Percentiles rank a stretch among this genome's conserved stretches.
Conservation (phyloP, 2,888 invertebrate genomes). For the Mesodorylaimus sp. region DNA sequence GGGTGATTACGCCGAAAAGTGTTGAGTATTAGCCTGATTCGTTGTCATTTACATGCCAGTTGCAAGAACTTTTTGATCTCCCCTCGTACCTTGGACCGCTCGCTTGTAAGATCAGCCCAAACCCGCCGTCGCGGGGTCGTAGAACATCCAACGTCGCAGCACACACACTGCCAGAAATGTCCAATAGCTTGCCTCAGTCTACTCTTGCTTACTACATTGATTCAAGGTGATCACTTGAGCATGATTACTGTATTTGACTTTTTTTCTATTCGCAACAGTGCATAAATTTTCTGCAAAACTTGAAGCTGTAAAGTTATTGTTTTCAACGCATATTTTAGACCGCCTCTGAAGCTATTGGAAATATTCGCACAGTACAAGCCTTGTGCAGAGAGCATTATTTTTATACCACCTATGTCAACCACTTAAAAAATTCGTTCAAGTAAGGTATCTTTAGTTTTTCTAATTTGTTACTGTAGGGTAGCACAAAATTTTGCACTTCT, state of each 20-base stretch:
- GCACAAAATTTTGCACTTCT: slow-evolving; percentile 3
- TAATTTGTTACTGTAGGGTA: not conserved
- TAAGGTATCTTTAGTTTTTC: slow-evolving; percentile 13
- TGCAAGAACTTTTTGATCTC: no score
- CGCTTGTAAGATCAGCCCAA: no score
- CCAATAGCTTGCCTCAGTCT: no score
- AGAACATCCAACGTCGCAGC: no score
- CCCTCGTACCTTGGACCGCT: no score
- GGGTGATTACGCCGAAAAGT: no score
- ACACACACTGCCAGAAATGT: no score
- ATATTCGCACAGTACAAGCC: slow-evolving; percentile 34
- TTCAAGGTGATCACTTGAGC: no score
- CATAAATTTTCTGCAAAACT: not conserved
- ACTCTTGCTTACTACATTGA: no score
- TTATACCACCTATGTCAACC: slow-evolving; percentile 27
- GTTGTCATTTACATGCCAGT: no score
- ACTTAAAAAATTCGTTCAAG: slow-evolving; percentile 32
- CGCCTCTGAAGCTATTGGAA: slow-evolving; percentile 35
- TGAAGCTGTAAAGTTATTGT: not conserved
- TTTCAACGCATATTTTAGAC: slow-evolving; percentile 13
- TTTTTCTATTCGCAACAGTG: not conserved
- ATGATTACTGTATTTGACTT: not conserved
- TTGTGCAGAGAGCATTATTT: slow-evolving; percentile 31
- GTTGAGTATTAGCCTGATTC: no score
- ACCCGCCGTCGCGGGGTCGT: no score